A percentile compares a stretch with the other conserved stretches of the same genome.
These are phyloP conservation scores for Cryptocephalus moraei DNA, from an alignment of 2,888 invertebrate genomes.

Conservation along the genomic window DNA sequence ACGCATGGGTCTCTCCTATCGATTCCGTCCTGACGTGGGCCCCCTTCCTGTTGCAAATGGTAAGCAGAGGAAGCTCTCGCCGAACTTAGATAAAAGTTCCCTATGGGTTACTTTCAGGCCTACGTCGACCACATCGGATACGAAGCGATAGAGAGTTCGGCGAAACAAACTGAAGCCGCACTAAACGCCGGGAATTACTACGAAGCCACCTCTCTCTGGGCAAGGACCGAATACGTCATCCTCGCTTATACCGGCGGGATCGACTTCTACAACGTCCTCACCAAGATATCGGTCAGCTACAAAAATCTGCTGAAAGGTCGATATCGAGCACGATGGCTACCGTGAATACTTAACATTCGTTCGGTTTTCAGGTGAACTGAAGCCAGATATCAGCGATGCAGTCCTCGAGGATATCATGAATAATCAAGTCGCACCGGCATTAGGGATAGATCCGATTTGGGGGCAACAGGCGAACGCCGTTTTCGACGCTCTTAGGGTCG, in stretches of 20 bases:
- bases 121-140: constrained; percentile 14
- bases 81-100: not conserved
- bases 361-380: not conserved
- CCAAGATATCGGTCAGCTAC: constrained; percentile 2
- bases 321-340: too few species aligned
- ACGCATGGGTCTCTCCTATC: constrained; percentile 83
- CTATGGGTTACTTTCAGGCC: constrained; percentile 12
- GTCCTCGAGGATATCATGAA: constrained; percentile 51
- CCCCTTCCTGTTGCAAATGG: constrained; percentile 62
- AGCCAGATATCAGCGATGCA: constrained; percentile 3
- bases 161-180: constrained; percentile 19
- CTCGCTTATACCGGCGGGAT: constrained; percentile 7
- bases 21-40: constrained; percentile 80
- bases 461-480: constrained; percentile 46
- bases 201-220: constrained; percentile 45
- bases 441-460: constrained; percentile 40
- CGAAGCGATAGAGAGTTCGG: constrained; percentile 9
- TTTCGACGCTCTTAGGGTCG: constrained; percentile 47
- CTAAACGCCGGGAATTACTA: constrained; percentile 43
- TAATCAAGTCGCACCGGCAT: constrained; percentile 41
- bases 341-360: not conserved
- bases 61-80: constrained; percentile 27
- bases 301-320: too few species aligned
- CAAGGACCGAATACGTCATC: constrained; percentile 9
- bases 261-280: constrained; percentile 22